Conservation (phyloP, 2,113 vertebrate species). For the Eupsittula cactorum region DNA sequence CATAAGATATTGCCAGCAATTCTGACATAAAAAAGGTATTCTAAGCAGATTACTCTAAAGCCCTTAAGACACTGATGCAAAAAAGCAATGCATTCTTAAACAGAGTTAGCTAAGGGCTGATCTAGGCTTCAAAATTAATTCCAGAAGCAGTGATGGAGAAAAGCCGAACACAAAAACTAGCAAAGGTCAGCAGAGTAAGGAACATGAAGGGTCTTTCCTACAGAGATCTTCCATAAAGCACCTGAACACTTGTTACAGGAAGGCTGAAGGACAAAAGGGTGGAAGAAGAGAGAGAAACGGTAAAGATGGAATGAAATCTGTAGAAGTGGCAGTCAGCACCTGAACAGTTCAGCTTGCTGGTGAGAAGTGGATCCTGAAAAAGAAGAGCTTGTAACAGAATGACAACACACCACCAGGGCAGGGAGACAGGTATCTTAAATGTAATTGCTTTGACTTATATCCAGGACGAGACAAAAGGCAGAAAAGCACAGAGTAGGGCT, state of each 20-base stretch:
- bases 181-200: not conserved
- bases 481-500: not conserved
- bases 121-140: not conserved
- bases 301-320: not conserved
- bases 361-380: not conserved
- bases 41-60: not conserved
- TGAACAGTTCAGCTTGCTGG: not conserved
- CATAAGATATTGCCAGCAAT: not conserved
- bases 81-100: not conserved
- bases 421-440: not conserved
- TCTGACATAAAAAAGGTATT: not conserved
- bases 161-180: not conserved
- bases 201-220: not conserved
- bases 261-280: not conserved
- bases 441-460: fast-evolving
- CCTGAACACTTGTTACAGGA: not conserved
- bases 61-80: not conserved
- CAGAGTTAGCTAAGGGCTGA: not conserved
- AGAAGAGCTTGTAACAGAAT: not conserved
- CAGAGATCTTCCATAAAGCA: not conserved
- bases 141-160: not conserved
- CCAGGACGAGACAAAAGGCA: not conserved
- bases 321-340: not conserved
- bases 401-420: not conserved
- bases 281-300: not conserved